Conservation (phyloP, 2,888 invertebrate genomes). For the Steinernema scapterisci region DNA sequence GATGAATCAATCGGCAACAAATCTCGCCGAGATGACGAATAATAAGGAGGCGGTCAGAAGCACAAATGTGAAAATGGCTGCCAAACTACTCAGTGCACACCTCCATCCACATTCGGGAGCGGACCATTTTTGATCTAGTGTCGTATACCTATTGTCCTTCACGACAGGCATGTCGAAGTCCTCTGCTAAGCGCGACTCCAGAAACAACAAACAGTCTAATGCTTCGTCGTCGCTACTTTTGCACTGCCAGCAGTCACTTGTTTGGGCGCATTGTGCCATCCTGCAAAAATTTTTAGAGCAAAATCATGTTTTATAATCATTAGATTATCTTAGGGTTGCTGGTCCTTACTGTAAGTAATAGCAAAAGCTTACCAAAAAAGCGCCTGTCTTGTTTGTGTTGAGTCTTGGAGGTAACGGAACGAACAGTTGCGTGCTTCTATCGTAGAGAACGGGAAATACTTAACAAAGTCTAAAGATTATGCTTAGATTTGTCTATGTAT, state of each 20-base stretch:
- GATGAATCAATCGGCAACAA: conserved; percentile 32
- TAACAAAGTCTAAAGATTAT: background rate
- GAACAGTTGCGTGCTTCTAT: background rate
- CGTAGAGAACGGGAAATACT: conserved; percentile 9
- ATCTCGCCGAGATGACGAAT: conserved; percentile 31
- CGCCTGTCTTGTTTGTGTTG: background rate
- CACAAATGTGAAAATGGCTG: conserved; percentile 32
- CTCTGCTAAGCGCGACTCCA: background rate
- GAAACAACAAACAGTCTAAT: conserved; percentile 10
- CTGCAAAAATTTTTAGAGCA: background rate
- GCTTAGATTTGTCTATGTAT: background rate
- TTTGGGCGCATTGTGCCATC: conserved; percentile 19
- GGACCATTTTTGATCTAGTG: conserved; percentile 40
- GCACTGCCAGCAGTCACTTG: conserved; percentile 7
- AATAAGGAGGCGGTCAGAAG: conserved; percentile 32
- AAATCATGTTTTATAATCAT: too few species aligned
- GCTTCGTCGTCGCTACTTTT: background rate
- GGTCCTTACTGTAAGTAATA: conserved; percentile 3
- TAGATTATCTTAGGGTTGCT: too few species aligned
- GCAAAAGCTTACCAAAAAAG: conserved; percentile 1
- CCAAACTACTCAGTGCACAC: conserved; percentile 36
- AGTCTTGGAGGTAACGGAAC: conserved; percentile 1
- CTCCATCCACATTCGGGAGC: conserved; percentile 45
- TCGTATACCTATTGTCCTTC: background rate
- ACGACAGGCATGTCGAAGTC: conserved; percentile 16